Base-by-base conservation (phyloP, 2,113 vertebrate genomes). In the Syngnathus scovelli region DNA sequence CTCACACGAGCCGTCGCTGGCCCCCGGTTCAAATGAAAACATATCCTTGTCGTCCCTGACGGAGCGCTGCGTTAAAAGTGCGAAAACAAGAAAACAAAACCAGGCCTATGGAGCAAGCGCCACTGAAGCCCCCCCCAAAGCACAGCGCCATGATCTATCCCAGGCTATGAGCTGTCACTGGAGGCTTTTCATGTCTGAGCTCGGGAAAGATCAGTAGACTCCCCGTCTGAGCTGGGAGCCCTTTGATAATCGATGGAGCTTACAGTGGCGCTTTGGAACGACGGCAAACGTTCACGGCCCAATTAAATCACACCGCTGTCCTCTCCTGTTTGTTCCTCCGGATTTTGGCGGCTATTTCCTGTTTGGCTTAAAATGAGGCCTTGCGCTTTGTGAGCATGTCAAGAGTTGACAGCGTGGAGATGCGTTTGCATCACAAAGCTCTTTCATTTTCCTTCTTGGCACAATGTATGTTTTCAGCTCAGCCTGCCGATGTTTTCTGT, bases 191-290 rank as follows among this genome's bases (percentile, higher is more conserved):
- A 87, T 87, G 85, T 90, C 86, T 85, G 84, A 90, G 87, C 87
- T 87, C 66, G 59, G 83, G 76, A 81, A 86, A 86, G 89, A 90
- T 90, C 89, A 86, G 83, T 89, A 74, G 81, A 79, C 79, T 81
- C 81, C 82, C 79, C 68, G 77, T 86, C 80, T 84, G 84, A 83
- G 84, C 82, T 81, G 16, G 68, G 71, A 86, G 79, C 82, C 74
- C 86, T 89, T 89, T 90, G 86, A 90, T 90, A 89, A 90, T 84
- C 83, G 83, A 87, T 85, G 85, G 83, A 85, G 81, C 87, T 85
- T 79, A 85, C 83, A 82, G 83, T 85, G 82, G 78, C 75, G 83
- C 85, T 88, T 88, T 88, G 86, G 83, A 83, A 82, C 78, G 78
- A 85, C 84, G 72, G 85, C 82, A 71, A 80, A 85, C 81, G 76